Base-by-base conservation (phyloP, 2,888 invertebrate genomes). In the Brenthis hecate region DNA sequence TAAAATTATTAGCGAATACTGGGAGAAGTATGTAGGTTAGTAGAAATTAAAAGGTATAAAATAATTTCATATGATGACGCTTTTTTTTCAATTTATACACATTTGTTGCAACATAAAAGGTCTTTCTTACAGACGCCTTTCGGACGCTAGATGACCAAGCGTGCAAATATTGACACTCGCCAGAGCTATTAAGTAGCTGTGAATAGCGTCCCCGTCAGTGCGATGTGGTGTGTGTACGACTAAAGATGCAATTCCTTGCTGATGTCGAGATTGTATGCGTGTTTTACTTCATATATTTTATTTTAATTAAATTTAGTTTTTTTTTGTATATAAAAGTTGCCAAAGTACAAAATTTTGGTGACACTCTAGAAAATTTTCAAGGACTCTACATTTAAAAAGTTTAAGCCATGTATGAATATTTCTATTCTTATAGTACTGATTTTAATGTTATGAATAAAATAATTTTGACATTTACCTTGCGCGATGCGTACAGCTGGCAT, bases 401-500 rank as follows among this genome's bases (percentile, higher is more conserved):
- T 43, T 11, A 43, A 11, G 8, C 36, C 36, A 8, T 43, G 36
- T 8, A 43, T 11, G 11, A 28, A 28, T 28, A 4, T 28, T 11
- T 43, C 8, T 43, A 11, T 11, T 43, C 2, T 43, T 43, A 2
- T 43, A 43, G 11, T 43, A 43, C 36, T 43, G 28, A 28, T 55
- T 51, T 56, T 47, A 28, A 16, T 56, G 43, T 14, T 60, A 60
- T 43, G 13, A 62, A 19, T 36, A 53, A 60, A 53, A 51, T 55
- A n/a, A 60, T 56, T 60, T 53, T 23, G 8, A 5, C 14, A 90
- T 95, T 95, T 94, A 97, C 98, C 98, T 97, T 98, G 97, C 94
- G 97, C 97, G 95, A 98, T 98, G 94, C 97, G 96, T 94, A 97
- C 97, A 93, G 98, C 98, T 94, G 97, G 98, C 97, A 97, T 98